These are phyloP conservation scores for Mastacembelus armatus DNA, from an alignment of 2,797 vertebrate species.

Conservation along the genomic window DNA sequence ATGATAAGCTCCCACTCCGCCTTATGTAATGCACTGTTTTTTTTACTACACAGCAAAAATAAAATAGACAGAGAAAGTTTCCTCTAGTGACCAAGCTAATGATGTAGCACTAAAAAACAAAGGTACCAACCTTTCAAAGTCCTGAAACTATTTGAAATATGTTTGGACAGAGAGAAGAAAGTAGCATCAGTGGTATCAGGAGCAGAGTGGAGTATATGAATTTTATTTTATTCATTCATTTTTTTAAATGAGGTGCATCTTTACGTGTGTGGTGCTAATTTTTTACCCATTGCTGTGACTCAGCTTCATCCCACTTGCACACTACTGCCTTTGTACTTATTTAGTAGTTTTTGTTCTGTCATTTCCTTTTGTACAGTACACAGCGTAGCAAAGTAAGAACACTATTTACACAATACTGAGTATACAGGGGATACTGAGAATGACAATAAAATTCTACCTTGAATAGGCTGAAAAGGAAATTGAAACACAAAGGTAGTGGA, in stretches of 20 bases:
- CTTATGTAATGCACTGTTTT: background rate
- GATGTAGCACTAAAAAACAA: conserved; percentile 11
- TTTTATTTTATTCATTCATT: too few species aligned
- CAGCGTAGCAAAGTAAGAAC: background rate
- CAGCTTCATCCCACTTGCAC: too few species aligned
- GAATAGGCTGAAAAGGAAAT: background rate
- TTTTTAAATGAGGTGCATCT: background rate
- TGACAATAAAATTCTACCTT: too few species aligned
- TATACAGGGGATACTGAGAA: too few species aligned
- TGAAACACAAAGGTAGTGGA: background rate
- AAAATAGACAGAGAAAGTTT: background rate
- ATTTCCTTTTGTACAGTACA: background rate
- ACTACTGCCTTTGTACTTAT: background rate
- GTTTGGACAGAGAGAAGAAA: too few species aligned
- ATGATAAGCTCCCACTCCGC: background rate
- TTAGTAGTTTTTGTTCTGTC: background rate
- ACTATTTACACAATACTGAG: too few species aligned
- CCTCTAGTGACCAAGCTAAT: conserved; percentile 18
- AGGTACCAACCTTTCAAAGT: background rate
- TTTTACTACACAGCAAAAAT: background rate
- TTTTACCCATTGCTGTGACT: background rate
- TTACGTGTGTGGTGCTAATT: background rate
- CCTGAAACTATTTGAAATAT: background rate
- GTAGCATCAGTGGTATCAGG: background rate
- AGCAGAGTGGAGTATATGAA: background rate